Percentiles rank a stretch among this genome's conserved stretches.
These are phyloP conservation scores for Diplosoma virens DNA, from an alignment of 23 tunicate species.

Conservation along the genomic window DNA sequence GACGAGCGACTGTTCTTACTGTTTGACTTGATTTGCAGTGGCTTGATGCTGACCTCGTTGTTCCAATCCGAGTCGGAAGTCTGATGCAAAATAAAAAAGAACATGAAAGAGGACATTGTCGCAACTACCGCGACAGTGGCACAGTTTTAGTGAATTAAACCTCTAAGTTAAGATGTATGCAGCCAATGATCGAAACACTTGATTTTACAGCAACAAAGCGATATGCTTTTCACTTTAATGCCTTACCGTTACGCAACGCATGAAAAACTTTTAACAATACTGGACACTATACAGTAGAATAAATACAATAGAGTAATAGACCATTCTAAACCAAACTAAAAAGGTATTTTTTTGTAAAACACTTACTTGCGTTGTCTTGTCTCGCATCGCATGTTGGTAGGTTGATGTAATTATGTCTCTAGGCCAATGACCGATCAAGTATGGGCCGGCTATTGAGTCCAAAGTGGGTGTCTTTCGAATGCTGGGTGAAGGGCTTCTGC, in stretches of 20 bases:
- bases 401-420: constrained; percentile 38
- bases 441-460: constrained; percentile 66
- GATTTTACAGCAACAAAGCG: too few relatives aligned
- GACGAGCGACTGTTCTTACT: constrained; percentile 6
- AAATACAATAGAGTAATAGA: too few relatives aligned
- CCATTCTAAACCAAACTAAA: too few relatives aligned
- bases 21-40: constrained; percentile 19
- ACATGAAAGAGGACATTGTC: neutral
- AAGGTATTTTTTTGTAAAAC: neutral
- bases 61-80: constrained; percentile 45
- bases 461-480: constrained; percentile 52
- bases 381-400: constrained; percentile 24
- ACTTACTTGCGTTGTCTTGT: constrained; percentile 62
- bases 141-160: too few relatives aligned
- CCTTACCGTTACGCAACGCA: too few relatives aligned
- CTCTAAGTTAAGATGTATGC: too few relatives aligned
- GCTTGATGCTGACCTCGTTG: constrained; percentile 9
- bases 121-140: neutral
- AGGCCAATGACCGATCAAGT: constrained; percentile 96
- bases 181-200: too few relatives aligned
- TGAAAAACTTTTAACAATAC: too few relatives aligned
- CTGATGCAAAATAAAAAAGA: neutral
- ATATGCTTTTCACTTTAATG: too few relatives aligned
- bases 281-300: too few relatives aligned
- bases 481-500: constrained; percentile 92